Base-by-base conservation (phyloP, 2,888 invertebrate species). In the Dendrolimus pini region DNA sequence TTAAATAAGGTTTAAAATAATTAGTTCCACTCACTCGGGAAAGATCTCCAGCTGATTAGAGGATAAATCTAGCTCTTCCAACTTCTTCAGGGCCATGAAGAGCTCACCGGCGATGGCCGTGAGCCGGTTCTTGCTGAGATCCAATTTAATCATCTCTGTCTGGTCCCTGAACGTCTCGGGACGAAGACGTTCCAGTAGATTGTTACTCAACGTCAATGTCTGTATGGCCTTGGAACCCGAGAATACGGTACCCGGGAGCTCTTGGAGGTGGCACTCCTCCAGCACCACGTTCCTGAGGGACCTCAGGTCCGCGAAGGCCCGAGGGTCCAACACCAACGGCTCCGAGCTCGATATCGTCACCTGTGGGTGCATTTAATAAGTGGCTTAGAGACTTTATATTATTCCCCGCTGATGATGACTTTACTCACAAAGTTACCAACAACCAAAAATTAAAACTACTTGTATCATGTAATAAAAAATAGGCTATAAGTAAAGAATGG, bases 111-210 rank as follows among this genome's bases (percentile, higher is more conserved):
- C 61, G 9, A 67, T 52, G 8, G 9, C 41, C 9, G 57, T 53
- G 2, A 67, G 58, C 8, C 41, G 12, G 54, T 68, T 68, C 53
- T 60, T 12, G 10, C 57, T 59, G 7, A 67, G 56, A 30, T 57
- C 41, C n/a, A 67, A 47, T 1, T 30, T n/a, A 2, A 42, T 53
- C 41, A 67, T 53, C 2, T 54, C 9, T 1, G 54, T 7, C 14
- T 65, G 56, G 2, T 10, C 9, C 3, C 47, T 55, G 54, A 66
- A 59, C 54, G 18, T 13, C 13, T 63, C 53, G 54, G 56, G 57
- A 2, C 53, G 56, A 41, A 65, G 47, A 9, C 59, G 56, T 13
- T 55, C 41, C n/a, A 65, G 58, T 47, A 59, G 10, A 0, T n/a
- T 47, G 0, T 13, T 13, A 1, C 52, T 18, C n/a, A 65, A 41